These are phyloP conservation scores for Meleagris gallopavo DNA, from an alignment of 2,113 vertebrate genomes.

Conservation along the genomic window DNA sequence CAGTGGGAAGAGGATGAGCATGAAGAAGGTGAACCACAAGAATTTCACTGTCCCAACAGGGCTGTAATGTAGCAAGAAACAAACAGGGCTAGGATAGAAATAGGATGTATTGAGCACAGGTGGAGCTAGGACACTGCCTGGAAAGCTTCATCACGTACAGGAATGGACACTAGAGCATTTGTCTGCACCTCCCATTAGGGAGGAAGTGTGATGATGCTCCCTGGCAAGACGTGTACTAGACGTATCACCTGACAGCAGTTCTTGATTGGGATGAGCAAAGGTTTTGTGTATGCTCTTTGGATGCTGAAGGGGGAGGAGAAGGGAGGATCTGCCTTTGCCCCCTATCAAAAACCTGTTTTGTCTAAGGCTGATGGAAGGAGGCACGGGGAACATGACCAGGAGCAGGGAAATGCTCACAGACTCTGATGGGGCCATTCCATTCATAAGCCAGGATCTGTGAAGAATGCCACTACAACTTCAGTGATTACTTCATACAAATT, in stretches of 20 bases:
- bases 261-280: background rate
- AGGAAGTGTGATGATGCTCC: background rate
- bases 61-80: background rate
- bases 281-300: background rate
- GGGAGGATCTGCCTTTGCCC: background rate
- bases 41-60: background rate
- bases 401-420: background rate
- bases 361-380: background rate
- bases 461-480: background rate
- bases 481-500: background rate
- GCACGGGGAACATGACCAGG: fast-evolving
- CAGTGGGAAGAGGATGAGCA: background rate
- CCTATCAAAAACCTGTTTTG: background rate
- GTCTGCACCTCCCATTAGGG: fast-evolving
- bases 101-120: background rate
- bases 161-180: background rate
- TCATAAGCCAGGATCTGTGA: background rate
- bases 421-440: background rate
- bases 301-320: background rate
- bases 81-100: background rate
- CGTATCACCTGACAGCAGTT: background rate
- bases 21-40: background rate
- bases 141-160: background rate
- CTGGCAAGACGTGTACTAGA: background rate
- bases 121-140: background rate